Percentiles rank a stretch among this genome's conserved stretches.
Evolutionary conservation across 2,797 vertebrate genomes (phyloP).

Genomic region (Poecilia picta): DNA sequence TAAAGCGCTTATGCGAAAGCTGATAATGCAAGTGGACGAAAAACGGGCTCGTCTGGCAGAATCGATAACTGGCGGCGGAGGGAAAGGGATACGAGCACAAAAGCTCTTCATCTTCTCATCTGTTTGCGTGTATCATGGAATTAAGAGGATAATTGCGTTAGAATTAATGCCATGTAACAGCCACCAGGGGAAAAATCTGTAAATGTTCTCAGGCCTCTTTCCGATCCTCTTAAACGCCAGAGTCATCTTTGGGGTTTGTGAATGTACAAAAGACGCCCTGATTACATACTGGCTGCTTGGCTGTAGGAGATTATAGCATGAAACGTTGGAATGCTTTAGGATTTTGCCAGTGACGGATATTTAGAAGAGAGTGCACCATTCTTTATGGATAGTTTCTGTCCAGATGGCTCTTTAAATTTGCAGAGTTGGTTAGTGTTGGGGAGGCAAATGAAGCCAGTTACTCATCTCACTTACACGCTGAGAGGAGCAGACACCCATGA

Average conservation of each 20-base stretch:
- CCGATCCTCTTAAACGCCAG: constrained; percentile 55
- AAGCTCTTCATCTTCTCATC: constrained; percentile 46
- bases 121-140: constrained; percentile 19
- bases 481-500: constrained; percentile 57
- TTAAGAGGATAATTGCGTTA: constrained; percentile 28
- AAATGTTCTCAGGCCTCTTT: constrained; percentile 18
- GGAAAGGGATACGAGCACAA: constrained; percentile 13
- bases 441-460: constrained; percentile 41
- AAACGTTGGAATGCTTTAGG: constrained; percentile 8
- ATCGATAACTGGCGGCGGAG: constrained; percentile 49
- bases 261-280: constrained; percentile 41
- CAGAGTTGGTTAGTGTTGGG: constrained; percentile 28
- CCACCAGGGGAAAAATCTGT: constrained; percentile 24
- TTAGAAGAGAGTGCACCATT: not conserved
- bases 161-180: constrained; percentile 27
- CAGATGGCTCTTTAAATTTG: constrained; percentile 1
- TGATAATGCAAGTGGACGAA: constrained; percentile 51
- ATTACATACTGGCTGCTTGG: constrained; percentile 31
- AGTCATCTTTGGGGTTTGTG: constrained; percentile 28
- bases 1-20: constrained; percentile 69
- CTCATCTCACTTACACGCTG: constrained; percentile 53
- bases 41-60: constrained; percentile 49
- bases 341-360: not conserved
- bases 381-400: constrained; percentile 6
- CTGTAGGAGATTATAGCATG: constrained; percentile 13